Conservation (phyloP, 2,113 vertebrate species). For the Muscicapa adusta region DNA sequence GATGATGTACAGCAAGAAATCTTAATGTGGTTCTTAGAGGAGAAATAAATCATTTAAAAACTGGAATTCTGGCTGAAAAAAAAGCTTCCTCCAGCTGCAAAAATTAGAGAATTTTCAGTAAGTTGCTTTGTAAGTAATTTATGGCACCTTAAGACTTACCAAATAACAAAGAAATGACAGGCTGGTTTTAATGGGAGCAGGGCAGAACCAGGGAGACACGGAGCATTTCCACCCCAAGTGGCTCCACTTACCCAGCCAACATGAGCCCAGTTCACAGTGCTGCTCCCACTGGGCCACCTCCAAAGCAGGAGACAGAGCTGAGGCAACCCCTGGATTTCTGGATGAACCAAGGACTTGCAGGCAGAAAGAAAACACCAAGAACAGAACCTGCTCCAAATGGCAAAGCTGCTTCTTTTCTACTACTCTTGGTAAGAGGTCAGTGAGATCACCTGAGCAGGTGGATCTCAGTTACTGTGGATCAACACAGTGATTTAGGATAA, state of each 20-base stretch:
- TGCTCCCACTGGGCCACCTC: not conserved
- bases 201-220: not conserved
- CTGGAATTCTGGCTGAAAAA: constrained; percentile 10
- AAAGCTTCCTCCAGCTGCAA: not conserved
- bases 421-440: not conserved
- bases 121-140: not conserved
- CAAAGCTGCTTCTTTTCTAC: not conserved
- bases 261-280: accelerated
- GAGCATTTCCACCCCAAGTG: not conserved
- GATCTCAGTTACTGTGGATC: not conserved
- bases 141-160: not conserved
- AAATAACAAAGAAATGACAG: not conserved
- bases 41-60: constrained; percentile 29
- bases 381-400: not conserved
- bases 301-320: not conserved
- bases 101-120: not conserved
- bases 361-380: not conserved
- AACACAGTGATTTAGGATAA: accelerated
- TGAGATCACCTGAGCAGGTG: not conserved
- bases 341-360: not conserved
- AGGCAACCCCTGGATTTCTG: not conserved
- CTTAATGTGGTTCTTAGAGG: constrained; percentile 15
- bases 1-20: constrained; percentile 47
- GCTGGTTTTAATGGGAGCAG: not conserved
- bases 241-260: not conserved